Base-by-base conservation (phyloP, 2,888 invertebrate genomes). In the Plebejus argus region DNA sequence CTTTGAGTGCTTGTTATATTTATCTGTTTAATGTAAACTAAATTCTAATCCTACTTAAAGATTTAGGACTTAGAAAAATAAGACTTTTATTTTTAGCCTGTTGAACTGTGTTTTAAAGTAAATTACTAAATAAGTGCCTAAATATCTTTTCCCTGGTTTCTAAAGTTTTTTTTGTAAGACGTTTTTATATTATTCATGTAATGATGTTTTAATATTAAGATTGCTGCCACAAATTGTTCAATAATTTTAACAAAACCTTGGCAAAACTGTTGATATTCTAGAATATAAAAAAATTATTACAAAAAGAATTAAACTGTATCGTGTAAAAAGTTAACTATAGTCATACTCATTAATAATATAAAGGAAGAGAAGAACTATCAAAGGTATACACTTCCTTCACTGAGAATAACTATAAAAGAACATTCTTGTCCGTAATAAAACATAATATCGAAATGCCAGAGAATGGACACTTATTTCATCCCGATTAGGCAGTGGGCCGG, bases 281-380 rank as follows among this genome's bases (percentile, higher is more conserved):
- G 45, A 45, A 45, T 12, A 45, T 2, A 45, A 3, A 12, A 45
- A 45, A 3, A 15, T 49, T 49, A 53, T 53, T 15, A 53, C 53
- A 15, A 18, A 49, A 18, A 18, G 53, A 53, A 53, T 18, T 4
- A 53, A 53, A 53, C 53, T 53, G 53, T 58, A 58, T 58, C 58
- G 45, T 45, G 12, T 45, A 45, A 45, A 58, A 53, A 15, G 49
- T 58, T 58, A n/a, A 10, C 15, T 18, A 28, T 28, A 20, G n/a
- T 58, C 35, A 33, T 56, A 35, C n/a, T n/a, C n/a, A n/a, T n/a
- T n/a, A 35, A 28, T 76, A 72, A 78, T 28, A 66, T 49, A 45
- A 23, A 56, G 66, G 66, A 66, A 66, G 12, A 15, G 15, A 28
- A 33, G 28, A 66, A 66, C 28, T 18, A 66, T 66, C 6, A 61